A percentile compares a stretch with the other conserved stretches of the same genome.
These are phyloP conservation scores for Macrobrachium nipponense DNA, from an alignment of 1,140 invertebrate genomes.

Conservation along the genomic window DNA sequence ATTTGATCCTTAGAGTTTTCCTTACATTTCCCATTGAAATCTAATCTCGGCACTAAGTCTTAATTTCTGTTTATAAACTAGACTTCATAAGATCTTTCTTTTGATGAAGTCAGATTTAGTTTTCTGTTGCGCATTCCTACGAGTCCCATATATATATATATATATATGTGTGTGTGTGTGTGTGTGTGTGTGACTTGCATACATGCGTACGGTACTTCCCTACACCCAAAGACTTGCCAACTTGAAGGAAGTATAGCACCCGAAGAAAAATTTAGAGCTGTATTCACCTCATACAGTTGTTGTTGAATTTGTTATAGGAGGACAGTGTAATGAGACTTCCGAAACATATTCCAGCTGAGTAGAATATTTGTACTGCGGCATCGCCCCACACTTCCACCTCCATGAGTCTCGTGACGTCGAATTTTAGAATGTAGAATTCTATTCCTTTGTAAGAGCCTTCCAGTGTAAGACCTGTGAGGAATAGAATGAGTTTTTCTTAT, in stretches of 20 bases:
- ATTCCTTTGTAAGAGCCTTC: slow-evolving; percentile 64
- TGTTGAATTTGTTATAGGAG: slow-evolving; percentile 63
- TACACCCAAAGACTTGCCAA: not conserved
- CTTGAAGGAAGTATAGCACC: slow-evolving; percentile 2
- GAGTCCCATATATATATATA: too few species aligned
- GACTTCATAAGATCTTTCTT: too few species aligned
- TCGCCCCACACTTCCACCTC: slow-evolving; percentile 63
- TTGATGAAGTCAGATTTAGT: too few species aligned
- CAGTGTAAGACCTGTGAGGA: slow-evolving; percentile 42
- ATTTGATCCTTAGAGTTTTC: too few species aligned
- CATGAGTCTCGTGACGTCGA: slow-evolving; percentile 62
- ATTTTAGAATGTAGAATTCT: slow-evolving; percentile 63
- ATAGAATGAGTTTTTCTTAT: too few species aligned
- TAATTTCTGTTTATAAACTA: too few species aligned
- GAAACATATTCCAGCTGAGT: slow-evolving; percentile 58
- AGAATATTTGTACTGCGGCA: slow-evolving; percentile 65
- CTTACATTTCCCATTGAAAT: too few species aligned
- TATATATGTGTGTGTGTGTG: too few species aligned
- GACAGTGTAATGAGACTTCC: slow-evolving; percentile 63
- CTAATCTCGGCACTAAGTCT: too few species aligned
- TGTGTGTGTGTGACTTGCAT: too few species aligned
- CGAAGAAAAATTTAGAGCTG: not conserved
- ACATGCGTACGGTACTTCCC: not conserved
- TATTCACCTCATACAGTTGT: slow-evolving; percentile 62
- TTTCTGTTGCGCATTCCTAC: too few species aligned